Percentiles rank a stretch among this genome's conserved stretches.
phyloP scores from a whole-genome alignment of 2,113 vertebrate species.

The Callopanchax toddi region DNA sequence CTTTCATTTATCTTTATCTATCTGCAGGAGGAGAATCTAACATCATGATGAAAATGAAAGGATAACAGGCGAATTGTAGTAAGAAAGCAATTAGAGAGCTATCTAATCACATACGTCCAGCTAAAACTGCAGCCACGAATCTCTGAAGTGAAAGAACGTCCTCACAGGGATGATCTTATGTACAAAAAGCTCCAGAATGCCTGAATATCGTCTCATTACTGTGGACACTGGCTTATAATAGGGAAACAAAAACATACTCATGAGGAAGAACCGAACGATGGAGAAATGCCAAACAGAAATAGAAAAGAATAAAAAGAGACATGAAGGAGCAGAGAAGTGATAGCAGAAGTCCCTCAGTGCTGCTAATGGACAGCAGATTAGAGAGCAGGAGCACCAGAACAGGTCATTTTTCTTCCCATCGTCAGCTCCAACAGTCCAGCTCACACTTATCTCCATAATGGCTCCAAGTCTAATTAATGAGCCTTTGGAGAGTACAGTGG shows the following conservation, averaged over 20 bases:
- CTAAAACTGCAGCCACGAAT: background rate
- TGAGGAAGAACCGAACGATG: slow-evolving; percentile 1
- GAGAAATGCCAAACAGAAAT: slow-evolving; percentile 2
- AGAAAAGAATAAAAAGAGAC: slow-evolving; percentile 10
- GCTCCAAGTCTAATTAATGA: slow-evolving; percentile 68
- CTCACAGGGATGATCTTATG: slow-evolving; percentile 4
- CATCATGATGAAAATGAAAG: background rate
- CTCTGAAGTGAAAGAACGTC: background rate
- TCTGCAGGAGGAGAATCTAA: too few species aligned
- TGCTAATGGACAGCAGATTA: slow-evolving; percentile 65
- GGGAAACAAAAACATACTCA: background rate
- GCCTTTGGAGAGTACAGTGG: slow-evolving; percentile 62
- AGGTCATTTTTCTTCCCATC: slow-evolving; percentile 70
- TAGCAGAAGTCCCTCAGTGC: slow-evolving; percentile 53
- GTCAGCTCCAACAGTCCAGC: slow-evolving; percentile 46
- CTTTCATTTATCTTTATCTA: too few species aligned
- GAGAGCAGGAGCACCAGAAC: slow-evolving; percentile 63
- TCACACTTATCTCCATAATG: slow-evolving; percentile 72
- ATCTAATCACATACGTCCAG: background rate
- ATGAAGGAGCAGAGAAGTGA: slow-evolving; percentile 32
- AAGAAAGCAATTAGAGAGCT: too few species aligned
- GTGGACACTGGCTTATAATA: slow-evolving; percentile 8
- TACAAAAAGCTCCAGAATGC: slow-evolving; percentile 18
- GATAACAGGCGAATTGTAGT: too few species aligned
- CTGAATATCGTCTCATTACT: slow-evolving; percentile 31